Evolutionary conservation across 2,113 vertebrate genomes (phyloP).

Genomic region (Fukomys damarensis): DNA sequence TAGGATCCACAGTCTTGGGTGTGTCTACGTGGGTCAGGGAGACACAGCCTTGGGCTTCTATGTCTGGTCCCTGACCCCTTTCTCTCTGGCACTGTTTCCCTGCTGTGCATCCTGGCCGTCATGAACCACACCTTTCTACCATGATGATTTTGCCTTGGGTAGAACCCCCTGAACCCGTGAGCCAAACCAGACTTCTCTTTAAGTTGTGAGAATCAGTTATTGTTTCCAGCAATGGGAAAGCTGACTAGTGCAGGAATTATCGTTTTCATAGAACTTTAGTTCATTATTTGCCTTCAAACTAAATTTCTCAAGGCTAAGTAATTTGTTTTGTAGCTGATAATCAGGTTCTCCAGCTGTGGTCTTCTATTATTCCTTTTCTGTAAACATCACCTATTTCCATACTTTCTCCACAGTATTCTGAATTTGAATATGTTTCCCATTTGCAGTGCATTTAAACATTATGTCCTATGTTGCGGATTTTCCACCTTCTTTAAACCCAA

Average conservation of each 20-base stretch:
- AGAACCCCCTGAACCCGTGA: not conserved
- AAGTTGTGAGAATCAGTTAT: not conserved
- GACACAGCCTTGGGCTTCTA: not conserved
- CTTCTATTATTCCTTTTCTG: not conserved
- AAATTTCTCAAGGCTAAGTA: constrained; percentile 12
- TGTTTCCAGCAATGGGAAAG: not conserved
- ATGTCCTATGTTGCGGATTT: not conserved
- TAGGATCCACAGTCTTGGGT: not conserved
- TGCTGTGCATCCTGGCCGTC: not conserved
- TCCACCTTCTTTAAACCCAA: not conserved
- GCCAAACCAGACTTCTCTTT: not conserved
- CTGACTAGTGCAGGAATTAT: not conserved
- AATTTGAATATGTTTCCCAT: not conserved
- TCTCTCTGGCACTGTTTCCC: not conserved
- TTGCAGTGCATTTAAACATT: not conserved
- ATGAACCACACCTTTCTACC: not conserved
- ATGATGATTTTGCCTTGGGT: not conserved
- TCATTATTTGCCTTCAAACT: not conserved
- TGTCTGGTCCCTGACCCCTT: not conserved
- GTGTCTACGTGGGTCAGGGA: not conserved
- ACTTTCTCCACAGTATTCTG: not conserved
- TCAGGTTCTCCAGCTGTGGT: not conserved
- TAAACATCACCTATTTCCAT: not conserved
- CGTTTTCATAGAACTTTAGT: not conserved
- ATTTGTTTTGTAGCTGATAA: not conserved